Base-by-base conservation (phyloP, 2,797 vertebrate genomes). In the Tiaroga cobitis region DNA sequence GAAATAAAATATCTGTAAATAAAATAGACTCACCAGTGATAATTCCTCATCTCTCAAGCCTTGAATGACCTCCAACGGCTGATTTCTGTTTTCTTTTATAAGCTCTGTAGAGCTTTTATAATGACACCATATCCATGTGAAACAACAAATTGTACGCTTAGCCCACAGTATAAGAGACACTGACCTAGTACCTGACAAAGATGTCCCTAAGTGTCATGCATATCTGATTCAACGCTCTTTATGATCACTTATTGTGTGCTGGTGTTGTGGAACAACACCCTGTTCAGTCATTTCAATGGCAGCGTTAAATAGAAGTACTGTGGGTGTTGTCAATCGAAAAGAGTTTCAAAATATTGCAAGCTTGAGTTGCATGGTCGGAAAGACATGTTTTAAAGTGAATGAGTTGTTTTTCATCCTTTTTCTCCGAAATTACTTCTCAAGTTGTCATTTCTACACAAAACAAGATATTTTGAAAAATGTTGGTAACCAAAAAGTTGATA, bases 161-260 rank as follows among this genome's bases (percentile, higher is more conserved):
- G 89, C 81, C 91, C 89, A 91, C 72, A 81, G 82, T 73, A 41
- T 24, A 85, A 92, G 92, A 90, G 87, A 86, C 51, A 56, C 69
- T 95, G 95, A 96, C 95, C 95, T 93, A 94, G 81, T 91, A 92
- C 59, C 29, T 80, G 85, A 95, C 93, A 95, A 95, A 93, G 92
- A 74, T 84, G 87, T 90, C 90, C 82, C 84, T 78, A 19, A 72
- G 86, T 86, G 89, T 92, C 79, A 21, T 80, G 54, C 87, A 80
- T 85, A 68, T 83, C 72, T 34, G 72, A 86, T 87, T 89, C 78
- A 9, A 26, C 59, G 89, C 86, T 86, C 49, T 76, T 76, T 87
- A 84, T 87, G 87, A 34, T 91, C 85, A 85, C 41, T 87, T 82
- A 26, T 75, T 73, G 67, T 85, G 68, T 46, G 76, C 72, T 70